A percentile compares a stretch with the other conserved stretches of the same genome.
phyloP scores from a whole-genome alignment of 2,888 invertebrate genomes.

The Monochamus alternatus region DNA sequence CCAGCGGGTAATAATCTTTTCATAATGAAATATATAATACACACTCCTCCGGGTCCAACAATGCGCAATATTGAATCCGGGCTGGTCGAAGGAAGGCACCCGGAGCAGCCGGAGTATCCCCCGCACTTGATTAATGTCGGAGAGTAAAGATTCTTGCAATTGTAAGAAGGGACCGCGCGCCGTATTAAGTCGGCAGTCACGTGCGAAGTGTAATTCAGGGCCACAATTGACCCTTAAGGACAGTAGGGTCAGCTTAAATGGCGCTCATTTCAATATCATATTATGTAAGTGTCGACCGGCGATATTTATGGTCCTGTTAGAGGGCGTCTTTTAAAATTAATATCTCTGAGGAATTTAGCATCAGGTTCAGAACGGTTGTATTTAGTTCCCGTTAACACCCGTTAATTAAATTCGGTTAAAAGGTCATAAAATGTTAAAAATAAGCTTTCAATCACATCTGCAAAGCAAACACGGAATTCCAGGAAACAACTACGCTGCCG shows the following conservation, averaged over 20 bases:
- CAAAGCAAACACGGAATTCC: too few relatives aligned
- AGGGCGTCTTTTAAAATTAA: slow-evolving; percentile 34
- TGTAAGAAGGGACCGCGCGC: slow-evolving; percentile 45
- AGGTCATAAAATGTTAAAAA: too few relatives aligned
- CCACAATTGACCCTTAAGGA: slow-evolving; percentile 50
- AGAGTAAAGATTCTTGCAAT: slow-evolving; percentile 48
- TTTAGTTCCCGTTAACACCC: neutral
- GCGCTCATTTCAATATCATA: slow-evolving; percentile 53
- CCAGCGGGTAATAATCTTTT: neutral
- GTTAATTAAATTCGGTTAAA: too few relatives aligned
- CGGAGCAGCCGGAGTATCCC: slow-evolving; percentile 9
- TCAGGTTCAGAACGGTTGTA: neutral
- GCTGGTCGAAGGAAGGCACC: slow-evolving; percentile 26
- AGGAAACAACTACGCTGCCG: too few relatives aligned
- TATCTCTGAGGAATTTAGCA: slow-evolving; percentile 18
- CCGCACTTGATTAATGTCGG: slow-evolving; percentile 46
- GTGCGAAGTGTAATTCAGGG: slow-evolving; percentile 51
- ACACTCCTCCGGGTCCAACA: slow-evolving; percentile 23
- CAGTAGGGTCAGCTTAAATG: slow-evolving; percentile 50
- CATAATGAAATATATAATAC: slow-evolving; percentile 29
- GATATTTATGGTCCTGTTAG: slow-evolving; percentile 50
- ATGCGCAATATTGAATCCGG: slow-evolving; percentile 33
- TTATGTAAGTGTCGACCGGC: slow-evolving; percentile 51
- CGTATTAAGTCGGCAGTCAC: slow-evolving; percentile 48
- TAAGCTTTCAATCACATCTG: too few relatives aligned